Percentiles rank a stretch among this genome's conserved stretches.
Conservation (phyloP, 2,888 invertebrate species). For the Ditula angustiorana region DNA sequence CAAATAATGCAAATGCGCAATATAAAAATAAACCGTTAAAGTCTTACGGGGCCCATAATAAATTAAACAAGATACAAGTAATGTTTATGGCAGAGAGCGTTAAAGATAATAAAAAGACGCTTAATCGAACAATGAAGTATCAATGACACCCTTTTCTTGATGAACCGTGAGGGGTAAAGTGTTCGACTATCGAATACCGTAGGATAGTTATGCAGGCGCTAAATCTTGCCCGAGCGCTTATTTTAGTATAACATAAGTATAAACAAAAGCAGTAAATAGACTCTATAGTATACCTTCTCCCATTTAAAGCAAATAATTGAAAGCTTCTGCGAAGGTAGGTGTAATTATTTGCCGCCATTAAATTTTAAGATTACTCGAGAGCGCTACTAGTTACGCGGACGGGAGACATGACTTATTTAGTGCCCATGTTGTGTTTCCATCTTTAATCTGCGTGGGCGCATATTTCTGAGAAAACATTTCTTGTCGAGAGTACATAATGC, state of each 20-base stretch:
- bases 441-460: conserved; percentile 83
- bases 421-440: conserved; percentile 81
- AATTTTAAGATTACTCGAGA: conserved; percentile 64
- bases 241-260: conserved; percentile 4
- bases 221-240: conserved; percentile 16
- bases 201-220: conserved; percentile 17
- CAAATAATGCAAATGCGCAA: conserved; percentile 14
- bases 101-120: conserved; percentile 51
- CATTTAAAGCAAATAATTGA: conserved; percentile 54
- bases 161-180: conserved; percentile 43
- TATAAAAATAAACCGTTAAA: conserved; percentile 42
- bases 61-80: conserved; percentile 36
- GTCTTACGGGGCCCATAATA: conserved; percentile 41
- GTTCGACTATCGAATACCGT: conserved; percentile 34
- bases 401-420: conserved; percentile 81
- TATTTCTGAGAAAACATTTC: conserved; percentile 84
- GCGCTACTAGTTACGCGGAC: conserved; percentile 71
- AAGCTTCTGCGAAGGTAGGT: conserved; percentile 45
- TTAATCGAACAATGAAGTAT: conserved; percentile 53
- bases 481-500: conserved; percentile 78
- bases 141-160: conserved; percentile 60
- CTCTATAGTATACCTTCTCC: conserved; percentile 42
- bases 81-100: conserved; percentile 48
- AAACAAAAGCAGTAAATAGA: conserved; percentile 39
- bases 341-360: conserved; percentile 59